Percentiles rank a stretch among this genome's conserved stretches.
phyloP scores from a whole-genome alignment of 64 coral and sea anemone species.

The Porites lutea region DNA sequence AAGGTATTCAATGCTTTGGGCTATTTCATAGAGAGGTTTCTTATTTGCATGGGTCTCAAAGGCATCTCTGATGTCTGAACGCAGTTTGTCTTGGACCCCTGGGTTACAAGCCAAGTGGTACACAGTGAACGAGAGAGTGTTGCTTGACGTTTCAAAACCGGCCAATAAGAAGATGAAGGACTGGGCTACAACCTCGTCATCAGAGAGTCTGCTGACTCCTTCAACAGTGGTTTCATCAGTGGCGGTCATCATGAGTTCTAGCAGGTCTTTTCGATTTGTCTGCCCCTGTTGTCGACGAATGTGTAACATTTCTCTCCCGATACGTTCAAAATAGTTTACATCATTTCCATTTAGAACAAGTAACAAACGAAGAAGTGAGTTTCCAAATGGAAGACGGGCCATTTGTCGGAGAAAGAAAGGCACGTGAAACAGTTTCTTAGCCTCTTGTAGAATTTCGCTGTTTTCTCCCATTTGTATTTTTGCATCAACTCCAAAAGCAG shows the following conservation, averaged over 20 bases:
- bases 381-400: constrained; percentile 12
- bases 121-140: constrained; percentile 36
- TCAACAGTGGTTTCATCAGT: constrained; percentile 15
- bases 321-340: neutral
- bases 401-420: neutral
- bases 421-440: neutral
- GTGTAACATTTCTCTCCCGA: constrained; percentile 46
- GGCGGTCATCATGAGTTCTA: constrained; percentile 59
- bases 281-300: constrained; percentile 9
- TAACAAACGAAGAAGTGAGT: neutral
- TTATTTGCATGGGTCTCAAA: neutral
- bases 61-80: constrained; percentile 26
- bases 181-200: constrained; percentile 64
- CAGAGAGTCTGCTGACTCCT: constrained; percentile 44
- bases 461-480: constrained; percentile 50
- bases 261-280: constrained; percentile 40
- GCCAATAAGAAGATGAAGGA: constrained; percentile 53
- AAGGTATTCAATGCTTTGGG: constrained; percentile 55
- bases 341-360: neutral
- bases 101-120: constrained; percentile 59
- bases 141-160: constrained; percentile 70
- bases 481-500: constrained; percentile 71
- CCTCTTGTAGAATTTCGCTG: neutral
- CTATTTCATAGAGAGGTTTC: constrained; percentile 50
- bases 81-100: constrained; percentile 61